phyloP scores from a whole-genome alignment of 2,797 vertebrate genomes.

The Odontamblyopus lacepedii region DNA sequence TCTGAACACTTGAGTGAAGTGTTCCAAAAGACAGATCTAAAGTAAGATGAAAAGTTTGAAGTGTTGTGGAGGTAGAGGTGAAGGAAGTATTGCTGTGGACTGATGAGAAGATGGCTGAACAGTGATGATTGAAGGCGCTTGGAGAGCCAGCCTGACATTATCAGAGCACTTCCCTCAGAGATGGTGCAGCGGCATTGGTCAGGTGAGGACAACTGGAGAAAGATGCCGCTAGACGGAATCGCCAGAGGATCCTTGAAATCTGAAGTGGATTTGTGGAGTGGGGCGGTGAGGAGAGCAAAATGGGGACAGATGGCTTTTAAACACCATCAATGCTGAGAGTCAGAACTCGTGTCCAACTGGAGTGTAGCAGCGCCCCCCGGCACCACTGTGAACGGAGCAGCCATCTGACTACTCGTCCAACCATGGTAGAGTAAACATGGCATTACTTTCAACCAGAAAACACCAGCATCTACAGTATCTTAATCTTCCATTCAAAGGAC shows the following conservation, averaged over 20 bases:
- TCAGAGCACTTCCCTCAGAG: conserved; percentile 3
- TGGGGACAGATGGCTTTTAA: conserved; percentile 60
- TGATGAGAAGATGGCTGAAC: not conserved
- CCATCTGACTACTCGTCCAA: conserved; percentile 42
- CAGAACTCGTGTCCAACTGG: conserved; percentile 49
- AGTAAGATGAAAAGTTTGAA: conserved; percentile 1
- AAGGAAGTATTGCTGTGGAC: not conserved
- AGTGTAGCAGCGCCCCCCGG: conserved; percentile 39
- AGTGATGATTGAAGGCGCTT: conserved; percentile 30
- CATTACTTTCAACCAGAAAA: conserved; percentile 10
- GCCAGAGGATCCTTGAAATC: conserved; percentile 39
- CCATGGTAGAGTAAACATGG: conserved; percentile 32
- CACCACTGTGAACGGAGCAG: conserved; percentile 37
- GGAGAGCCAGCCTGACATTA: conserved; percentile 38
- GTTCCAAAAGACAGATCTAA: not conserved
- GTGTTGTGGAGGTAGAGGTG: not conserved
- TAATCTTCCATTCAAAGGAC: conserved; percentile 1
- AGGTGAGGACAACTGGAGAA: conserved; percentile 32
- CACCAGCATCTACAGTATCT: not conserved
- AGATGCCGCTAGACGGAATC: conserved; percentile 26
- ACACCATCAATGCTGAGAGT: conserved; percentile 48
- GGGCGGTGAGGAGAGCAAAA: conserved; percentile 12
- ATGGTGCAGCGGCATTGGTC: conserved; percentile 23
- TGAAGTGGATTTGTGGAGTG: conserved; percentile 49
- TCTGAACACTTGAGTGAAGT: not conserved